Evolutionary conservation across 2,797 vertebrate genomes (phyloP).

Genomic region (Lophotriccus pileatus): DNA sequence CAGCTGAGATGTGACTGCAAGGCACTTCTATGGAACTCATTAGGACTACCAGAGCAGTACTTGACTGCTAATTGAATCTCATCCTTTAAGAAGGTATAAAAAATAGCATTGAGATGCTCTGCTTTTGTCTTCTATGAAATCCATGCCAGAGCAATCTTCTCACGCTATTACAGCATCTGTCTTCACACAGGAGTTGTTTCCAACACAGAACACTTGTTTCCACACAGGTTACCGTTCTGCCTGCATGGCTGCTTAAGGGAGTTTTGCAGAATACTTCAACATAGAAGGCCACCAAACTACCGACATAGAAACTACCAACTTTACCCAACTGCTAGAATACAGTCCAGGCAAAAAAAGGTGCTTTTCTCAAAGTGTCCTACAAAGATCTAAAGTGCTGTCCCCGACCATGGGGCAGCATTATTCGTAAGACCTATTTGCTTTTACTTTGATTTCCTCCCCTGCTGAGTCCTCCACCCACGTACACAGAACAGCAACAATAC

Average conservation of each 20-base stretch:
- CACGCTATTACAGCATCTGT: not conserved
- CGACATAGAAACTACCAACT: not conserved
- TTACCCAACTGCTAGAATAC: not conserved
- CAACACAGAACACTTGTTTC: not conserved
- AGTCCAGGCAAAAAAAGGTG: not conserved
- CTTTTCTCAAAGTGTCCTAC: not conserved
- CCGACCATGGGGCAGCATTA: fast-evolving
- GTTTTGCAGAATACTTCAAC: not conserved
- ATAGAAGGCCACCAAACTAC: not conserved
- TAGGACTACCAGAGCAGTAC: not conserved
- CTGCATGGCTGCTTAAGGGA: fast-evolving
- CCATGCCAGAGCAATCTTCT: not conserved
- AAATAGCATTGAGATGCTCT: not conserved
- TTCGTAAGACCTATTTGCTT: not conserved
- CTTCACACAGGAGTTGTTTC: not conserved
- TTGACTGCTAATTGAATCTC: not conserved
- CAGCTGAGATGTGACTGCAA: not conserved
- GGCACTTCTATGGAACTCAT: not conserved
- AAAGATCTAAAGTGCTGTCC: not conserved
- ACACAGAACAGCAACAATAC: not conserved
- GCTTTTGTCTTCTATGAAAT: not conserved
- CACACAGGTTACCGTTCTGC: too few species aligned
- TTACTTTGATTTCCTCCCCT: not conserved
- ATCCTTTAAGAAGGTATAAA: slow-evolving; percentile 25
- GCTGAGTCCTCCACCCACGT: not conserved